Evolutionary conservation across 2,797 vertebrate genomes (phyloP).

Genomic region (Myripristis murdjan): DNA sequence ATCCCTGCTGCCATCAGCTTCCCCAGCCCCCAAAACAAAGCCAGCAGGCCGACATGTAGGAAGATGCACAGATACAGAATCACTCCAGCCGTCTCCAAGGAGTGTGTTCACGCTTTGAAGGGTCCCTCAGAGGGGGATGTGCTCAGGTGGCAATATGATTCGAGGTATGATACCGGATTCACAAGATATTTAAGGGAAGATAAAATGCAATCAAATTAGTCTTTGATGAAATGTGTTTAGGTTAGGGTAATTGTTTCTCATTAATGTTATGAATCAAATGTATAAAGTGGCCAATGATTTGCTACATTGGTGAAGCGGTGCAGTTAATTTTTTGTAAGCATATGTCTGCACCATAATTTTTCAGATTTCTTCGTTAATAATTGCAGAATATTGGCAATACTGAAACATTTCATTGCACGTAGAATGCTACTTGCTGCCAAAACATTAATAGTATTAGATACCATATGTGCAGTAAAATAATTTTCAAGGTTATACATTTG

Average conservation of each 20-base stretch:
- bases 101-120: conserved; percentile 1
- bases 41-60: conserved; percentile 27
- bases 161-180: too few relatives aligned
- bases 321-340: too few relatives aligned
- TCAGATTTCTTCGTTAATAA: neutral
- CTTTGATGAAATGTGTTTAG: too few relatives aligned
- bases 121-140: neutral
- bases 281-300: too few relatives aligned
- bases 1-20: conserved; percentile 39
- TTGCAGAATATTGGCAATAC: neutral
- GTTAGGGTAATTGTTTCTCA: neutral
- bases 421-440: too few relatives aligned
- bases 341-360: too few relatives aligned
- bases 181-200: neutral
- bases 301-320: too few relatives aligned
- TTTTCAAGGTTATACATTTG: too few relatives aligned
- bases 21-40: conserved; percentile 54
- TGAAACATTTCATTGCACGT: too few relatives aligned
- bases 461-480: too few relatives aligned
- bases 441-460: too few relatives aligned
- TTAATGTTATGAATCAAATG: neutral
- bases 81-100: conserved; percentile 14
- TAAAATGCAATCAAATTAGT: neutral
- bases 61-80: conserved; percentile 28
- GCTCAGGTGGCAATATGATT: neutral